Evolutionary conservation across 1,140 invertebrate genomes (phyloP), one percentile per base, ranked within the genome.

Genomic region (Vanessa atalanta): DNA sequence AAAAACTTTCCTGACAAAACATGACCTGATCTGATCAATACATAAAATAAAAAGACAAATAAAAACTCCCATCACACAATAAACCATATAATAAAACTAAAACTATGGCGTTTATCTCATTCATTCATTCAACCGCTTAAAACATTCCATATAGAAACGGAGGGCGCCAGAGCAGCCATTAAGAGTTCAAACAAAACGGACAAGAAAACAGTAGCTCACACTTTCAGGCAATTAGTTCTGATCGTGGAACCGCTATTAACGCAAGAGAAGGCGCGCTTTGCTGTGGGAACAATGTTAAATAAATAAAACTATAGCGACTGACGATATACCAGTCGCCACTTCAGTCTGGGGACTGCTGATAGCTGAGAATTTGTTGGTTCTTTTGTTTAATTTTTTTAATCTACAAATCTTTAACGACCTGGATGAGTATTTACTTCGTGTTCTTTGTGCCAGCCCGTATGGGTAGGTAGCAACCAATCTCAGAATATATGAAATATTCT

Each of bases 171-270:
- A 37, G 37, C 37, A 51, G 50, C 66, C 61, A 77, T 73, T 66
- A 66, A 72, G 65, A 66, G 63, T 47, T 43, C 23, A 76, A 76
- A 78, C 70, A 70, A 47, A 64, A 65, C 55, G 26, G 51, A 14
- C 20, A 65, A 51, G 60, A 64, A 20, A 65, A 23, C 57, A 71
- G 60, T 67, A 64, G 72, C 66, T 68, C 57, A 31, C 72, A 65
- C 66, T 71, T 31, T 43, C 47, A 72, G 70, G 74, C 69, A 76
- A 70, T 71, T 76, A 76, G 53, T 61, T 47, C 13, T 37, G 37
- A 47, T 71, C 74, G 68, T 72, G 68, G 6, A 47, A 47, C 61
- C 48, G 50, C 43, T 68, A 73, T 73, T 73, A 73, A 68, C 72
- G 51, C 47, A 51, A 13, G 53, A 55, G 66, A 64, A 23, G 47